Evolutionary conservation across 37 sponge, comb jelly and placozoan species (phyloP).

Genomic region (Bolinopsis microptera): DNA sequence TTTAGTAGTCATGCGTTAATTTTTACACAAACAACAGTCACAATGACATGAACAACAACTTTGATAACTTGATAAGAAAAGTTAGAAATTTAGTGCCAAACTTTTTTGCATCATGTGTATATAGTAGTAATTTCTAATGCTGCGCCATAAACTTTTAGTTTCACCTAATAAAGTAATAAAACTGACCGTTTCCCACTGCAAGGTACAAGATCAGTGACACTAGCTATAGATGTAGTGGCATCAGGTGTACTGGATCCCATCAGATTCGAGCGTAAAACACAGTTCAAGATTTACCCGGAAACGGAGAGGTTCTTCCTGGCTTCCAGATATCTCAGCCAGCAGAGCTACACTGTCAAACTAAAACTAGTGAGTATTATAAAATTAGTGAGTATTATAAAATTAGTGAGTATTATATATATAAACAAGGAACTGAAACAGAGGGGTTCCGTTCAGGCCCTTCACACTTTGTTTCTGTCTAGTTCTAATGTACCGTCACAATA

Average conservation of each 20-base stretch:
- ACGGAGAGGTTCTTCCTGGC: conserved; percentile 44
- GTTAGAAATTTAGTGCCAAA: too few species aligned
- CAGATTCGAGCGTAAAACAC: conserved; percentile 24
- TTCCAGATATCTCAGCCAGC: conserved; percentile 2
- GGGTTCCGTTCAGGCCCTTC: too few species aligned
- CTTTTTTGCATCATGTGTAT: too few species aligned
- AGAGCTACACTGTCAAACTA: conserved; percentile 37
- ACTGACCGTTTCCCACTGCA: not conserved
- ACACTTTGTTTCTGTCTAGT: too few species aligned
- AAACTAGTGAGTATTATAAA: conserved; percentile 19
- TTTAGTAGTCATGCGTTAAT: too few species aligned
- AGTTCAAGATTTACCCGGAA: conserved; percentile 49
- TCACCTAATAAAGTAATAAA: too few species aligned
- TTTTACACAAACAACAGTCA: too few species aligned
- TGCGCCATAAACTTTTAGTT: too few species aligned
- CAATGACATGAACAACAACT: too few species aligned
- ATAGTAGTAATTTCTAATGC: too few species aligned
- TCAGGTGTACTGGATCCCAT: conserved; percentile 62
- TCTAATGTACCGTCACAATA: too few species aligned
- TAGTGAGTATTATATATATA: not conserved
- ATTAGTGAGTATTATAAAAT: not conserved
- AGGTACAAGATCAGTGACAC: not conserved
- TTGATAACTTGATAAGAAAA: too few species aligned
- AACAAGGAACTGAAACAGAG: not conserved
- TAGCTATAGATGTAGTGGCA: conserved; percentile 45